Conservation (phyloP, 2,113 vertebrate species). For the Lamprotornis superbus region DNA sequence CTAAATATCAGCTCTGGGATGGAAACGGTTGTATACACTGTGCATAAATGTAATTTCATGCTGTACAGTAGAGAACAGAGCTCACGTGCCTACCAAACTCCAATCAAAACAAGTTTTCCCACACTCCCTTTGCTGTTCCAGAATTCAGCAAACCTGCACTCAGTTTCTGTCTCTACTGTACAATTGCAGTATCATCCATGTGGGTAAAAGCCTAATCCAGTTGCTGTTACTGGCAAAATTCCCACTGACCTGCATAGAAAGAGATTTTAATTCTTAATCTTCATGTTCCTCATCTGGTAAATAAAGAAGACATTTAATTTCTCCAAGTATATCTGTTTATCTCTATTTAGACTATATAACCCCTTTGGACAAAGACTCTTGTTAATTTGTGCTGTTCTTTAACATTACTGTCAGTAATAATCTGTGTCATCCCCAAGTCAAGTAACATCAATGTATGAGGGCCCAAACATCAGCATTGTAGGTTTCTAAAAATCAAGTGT, state of each 20-base stretch:
- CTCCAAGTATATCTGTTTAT: neutral
- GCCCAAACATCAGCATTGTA: neutral
- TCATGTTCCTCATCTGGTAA: neutral
- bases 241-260: neutral
- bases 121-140: neutral
- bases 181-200: neutral
- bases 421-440: neutral
- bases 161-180: neutral
- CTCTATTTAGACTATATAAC: neutral
- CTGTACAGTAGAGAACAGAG: neutral
- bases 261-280: slow-evolving; percentile 19
- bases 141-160: neutral
- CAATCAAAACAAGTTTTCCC: neutral
- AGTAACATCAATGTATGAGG: neutral
- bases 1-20: neutral
- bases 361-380: neutral
- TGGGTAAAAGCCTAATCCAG: neutral
- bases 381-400: neutral
- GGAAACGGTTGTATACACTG: neutral
- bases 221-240: neutral
- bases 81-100: neutral
- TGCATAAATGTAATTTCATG: neutral
- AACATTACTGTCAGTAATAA: neutral
- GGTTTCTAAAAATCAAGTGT: neutral
- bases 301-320: neutral